A percentile compares a stretch with the other conserved stretches of the same genome.
Conservation (phyloP, 2,888 invertebrate genomes). For the Didymodactylos carnosus region DNA sequence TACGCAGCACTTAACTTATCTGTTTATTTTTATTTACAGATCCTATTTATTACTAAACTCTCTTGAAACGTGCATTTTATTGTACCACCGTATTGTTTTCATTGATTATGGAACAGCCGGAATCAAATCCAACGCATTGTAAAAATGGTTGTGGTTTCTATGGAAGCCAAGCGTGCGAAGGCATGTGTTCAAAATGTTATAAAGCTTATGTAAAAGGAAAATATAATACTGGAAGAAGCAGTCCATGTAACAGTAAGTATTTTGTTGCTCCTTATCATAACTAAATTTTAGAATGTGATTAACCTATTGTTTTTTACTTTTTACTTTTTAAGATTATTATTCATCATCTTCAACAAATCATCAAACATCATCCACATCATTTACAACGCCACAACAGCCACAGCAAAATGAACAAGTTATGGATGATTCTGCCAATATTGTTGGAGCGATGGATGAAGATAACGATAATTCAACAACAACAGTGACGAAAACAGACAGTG, state of each 20-base stretch:
- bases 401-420: too few species aligned
- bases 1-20: too few species aligned
- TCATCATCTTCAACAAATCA: neutral
- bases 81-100: too few species aligned
- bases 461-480: neutral
- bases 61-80: too few species aligned
- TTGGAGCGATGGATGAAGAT: neutral
- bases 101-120: neutral
- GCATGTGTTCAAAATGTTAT: constrained; percentile 94
- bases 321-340: neutral
- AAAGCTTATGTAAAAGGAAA: constrained; percentile 52
- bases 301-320: too few species aligned
- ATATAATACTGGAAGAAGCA: constrained; percentile 7
- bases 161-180: constrained; percentile 88
- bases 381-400: too few species aligned
- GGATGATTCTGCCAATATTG: neutral
- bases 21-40: too few species aligned
- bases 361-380: neutral
- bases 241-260: neutral
- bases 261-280: too few species aligned
- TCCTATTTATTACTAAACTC: too few species aligned
- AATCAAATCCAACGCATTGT: constrained; percentile 50
- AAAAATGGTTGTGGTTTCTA: constrained; percentile 96
- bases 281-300: too few species aligned
- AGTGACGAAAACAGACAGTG: neutral